Percentiles rank a stretch among this genome's conserved stretches.
Conservation (phyloP, 2,888 invertebrate species). For the Zelleria hepariella region DNA sequence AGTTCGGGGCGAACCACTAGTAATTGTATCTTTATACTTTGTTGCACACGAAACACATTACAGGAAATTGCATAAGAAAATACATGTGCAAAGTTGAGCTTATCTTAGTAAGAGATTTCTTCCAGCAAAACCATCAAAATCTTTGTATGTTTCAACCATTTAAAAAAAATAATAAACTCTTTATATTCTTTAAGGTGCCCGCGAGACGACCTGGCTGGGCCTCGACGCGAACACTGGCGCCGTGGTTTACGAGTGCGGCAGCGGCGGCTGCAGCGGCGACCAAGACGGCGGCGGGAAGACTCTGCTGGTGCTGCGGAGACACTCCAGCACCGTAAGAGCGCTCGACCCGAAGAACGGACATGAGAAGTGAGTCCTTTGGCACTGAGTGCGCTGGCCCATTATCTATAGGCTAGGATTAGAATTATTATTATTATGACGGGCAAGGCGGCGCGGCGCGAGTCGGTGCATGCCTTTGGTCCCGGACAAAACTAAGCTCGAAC, state of each 20-base stretch:
- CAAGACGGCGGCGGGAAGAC: slow-evolving; percentile 55
- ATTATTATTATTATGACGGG: too few species aligned
- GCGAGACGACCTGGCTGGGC: slow-evolving; percentile 89
- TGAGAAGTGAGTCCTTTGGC: slow-evolving; percentile 77
- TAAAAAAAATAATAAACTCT: too few species aligned
- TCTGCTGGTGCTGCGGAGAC: slow-evolving; percentile 84
- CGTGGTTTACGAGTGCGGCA: slow-evolving; percentile 83
- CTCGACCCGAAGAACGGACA: slow-evolving; percentile 87
- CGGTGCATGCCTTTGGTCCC: background rate
- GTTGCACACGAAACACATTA: too few species aligned
- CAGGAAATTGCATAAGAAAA: too few species aligned
- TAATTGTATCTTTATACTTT: too few species aligned
- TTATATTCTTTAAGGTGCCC: slow-evolving; percentile 74
- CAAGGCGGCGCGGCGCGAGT: too few species aligned
- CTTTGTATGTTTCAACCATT: too few species aligned
- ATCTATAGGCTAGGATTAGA: background rate
- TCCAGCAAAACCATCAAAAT: too few species aligned
- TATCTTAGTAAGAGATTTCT: too few species aligned
- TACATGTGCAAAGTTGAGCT: too few species aligned
- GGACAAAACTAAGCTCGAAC: background rate
- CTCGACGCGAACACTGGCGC: slow-evolving; percentile 81
- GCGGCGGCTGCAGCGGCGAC: slow-evolving; percentile 80
- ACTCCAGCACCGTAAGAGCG: slow-evolving; percentile 90
- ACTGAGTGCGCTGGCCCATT: background rate
- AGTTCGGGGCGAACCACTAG: too few species aligned